Base-by-base conservation (phyloP, 2,797 vertebrate genomes). In the Coreius guichenoti region DNA sequence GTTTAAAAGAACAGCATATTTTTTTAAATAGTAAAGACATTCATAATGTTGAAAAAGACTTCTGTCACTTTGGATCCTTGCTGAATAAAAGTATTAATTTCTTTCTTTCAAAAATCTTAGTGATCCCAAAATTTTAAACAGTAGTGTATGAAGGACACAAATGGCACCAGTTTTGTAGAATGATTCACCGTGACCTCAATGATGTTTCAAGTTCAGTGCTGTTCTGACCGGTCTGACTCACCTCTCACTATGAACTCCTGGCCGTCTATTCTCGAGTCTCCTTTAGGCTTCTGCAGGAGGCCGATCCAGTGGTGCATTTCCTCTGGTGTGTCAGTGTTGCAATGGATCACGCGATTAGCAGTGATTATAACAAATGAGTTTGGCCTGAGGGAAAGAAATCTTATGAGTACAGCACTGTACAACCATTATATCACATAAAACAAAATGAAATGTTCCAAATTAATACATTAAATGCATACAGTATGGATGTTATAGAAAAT, bases 221-320 rank as follows among this genome's bases (percentile, higher is more conserved):
- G 39, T 51, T 51, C 19, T 51, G 74, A 77, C 74, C 19, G 5
- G 7, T 23, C 19, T n/a, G 33, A 67, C 93, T 89, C 81, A 96
- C 96, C 96, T 92, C 96, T 93, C 86, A 96, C 94, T 23, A 96
- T 86, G 88, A 96, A 96, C 89, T 96, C 96, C 90, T 96, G 95
- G 0, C 95, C 96, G 0, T 96, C 96, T 0, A 92, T 91, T 84
- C 89, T 93, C n/a, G 94, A 86, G 82, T 96, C 96, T 88, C 95
- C 95, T 56, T 96, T 96, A 11, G 96, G 95, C 82, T 96, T 96
- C 91, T 97, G 96, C 88, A 97, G 92, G 82, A 97, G 93, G 54
- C 96, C 94, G 56, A 97, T 97, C 96, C 96, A 97, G 92, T 96
- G 96, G 87, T 97, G 96, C 96, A 97, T 97, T 93, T 96, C 96